Evolutionary conservation across 2,113 vertebrate species (phyloP).

Genomic region (Xiphias gladius): DNA sequence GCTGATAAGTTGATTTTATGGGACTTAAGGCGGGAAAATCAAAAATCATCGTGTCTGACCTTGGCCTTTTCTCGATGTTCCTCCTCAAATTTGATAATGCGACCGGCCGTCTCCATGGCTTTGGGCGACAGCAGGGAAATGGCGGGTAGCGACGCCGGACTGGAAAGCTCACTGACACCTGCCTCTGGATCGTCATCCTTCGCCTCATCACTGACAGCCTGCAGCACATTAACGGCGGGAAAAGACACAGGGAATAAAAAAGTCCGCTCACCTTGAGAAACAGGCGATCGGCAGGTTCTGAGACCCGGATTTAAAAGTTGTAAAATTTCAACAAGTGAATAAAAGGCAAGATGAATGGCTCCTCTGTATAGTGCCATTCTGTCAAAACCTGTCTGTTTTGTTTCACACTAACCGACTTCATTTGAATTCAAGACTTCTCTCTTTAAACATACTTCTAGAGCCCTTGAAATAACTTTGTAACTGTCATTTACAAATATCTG

Average conservation of each 20-base stretch:
- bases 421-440: too few relatives aligned
- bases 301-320: neutral
- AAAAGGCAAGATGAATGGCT: too few relatives aligned
- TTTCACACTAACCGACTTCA: too few relatives aligned
- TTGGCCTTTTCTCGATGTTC: slow-evolving; percentile 86
- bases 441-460: too few relatives aligned
- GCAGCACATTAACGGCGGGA: neutral
- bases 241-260: neutral
- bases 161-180: slow-evolving; percentile 40
- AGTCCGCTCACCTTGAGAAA: too few relatives aligned
- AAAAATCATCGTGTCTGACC: slow-evolving; percentile 69
- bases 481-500: too few relatives aligned
- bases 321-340: neutral
- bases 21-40: too few relatives aligned
- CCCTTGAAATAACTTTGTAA: too few relatives aligned
- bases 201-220: slow-evolving; percentile 35
- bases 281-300: too few relatives aligned
- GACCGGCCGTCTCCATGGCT: slow-evolving; percentile 87
- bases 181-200: slow-evolving; percentile 41
- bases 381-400: too few relatives aligned
- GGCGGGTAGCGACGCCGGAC: slow-evolving; percentile 42
- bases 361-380: too few relatives aligned
- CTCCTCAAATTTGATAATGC: slow-evolving; percentile 88
- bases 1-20: too few relatives aligned
- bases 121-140: slow-evolving; percentile 82